Evolutionary conservation across 1,140 invertebrate genomes (phyloP), one percentile per base, ranked within the genome.

Genomic region (Lasaia peninsularis): DNA sequence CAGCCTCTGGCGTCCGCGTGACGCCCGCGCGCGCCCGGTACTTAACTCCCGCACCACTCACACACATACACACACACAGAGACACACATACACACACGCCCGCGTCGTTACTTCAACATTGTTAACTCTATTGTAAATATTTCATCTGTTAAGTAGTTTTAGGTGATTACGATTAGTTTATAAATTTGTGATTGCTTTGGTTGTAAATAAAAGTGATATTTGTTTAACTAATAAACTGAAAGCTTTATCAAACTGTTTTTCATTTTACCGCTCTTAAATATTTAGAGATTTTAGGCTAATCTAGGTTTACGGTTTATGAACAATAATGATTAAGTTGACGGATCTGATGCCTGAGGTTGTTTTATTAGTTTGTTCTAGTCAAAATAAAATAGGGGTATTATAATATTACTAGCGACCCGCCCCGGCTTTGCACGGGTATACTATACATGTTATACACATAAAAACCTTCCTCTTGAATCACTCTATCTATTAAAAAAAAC

Each of bases 201-300:
- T 86, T 88, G 85, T 88, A 86, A 88, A 86, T 86, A 88, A 88
- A 88, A 86, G 85, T 88, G 82, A 86, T 88, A 86, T 88, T 88
- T 86, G 82, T 88, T 86, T 88, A 86, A 86, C 79, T 86, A 86
- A 88, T 88, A 83, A 86, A 83, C 69, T 75, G 73, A 80, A 85
- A 85, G 80, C 78, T 80, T 84, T 84, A 81, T 67, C 32, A 55
- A 59, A 54, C 40, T 54, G 33, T 56, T 56, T 71, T 60, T 64
- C 9, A 56, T 67, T 66, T 52, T 34, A 51, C 33, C 31, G 21
- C n/a, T 54, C 14, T 28, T 6, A 7, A 28, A 28, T 28, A 28
- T 28, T 6, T 0, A 4, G 5, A 6, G 1, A 2, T 28, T 28
- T 28, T 28, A 28, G 24, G 24, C 8, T 28, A 2, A 6, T 28